Conservation (phyloP, 2,113 vertebrate species). For the Mus musculus region GRCm39 chr3:60188001-60188500, state of each 20-base stretch:
- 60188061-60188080: background rate
- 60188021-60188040: background rate
- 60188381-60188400: background rate
- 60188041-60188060: background rate
- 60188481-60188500: background rate
- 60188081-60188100: background rate
- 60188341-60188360: background rate
- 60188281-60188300: background rate
- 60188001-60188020: background rate
- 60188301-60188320: background rate
- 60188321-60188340: background rate
- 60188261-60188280: background rate
- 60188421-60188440: background rate
- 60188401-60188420: background rate
- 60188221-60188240: background rate
- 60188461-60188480: background rate
- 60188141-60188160: background rate
- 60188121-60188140: background rate
- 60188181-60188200: background rate
- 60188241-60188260: background rate
- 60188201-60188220: background rate
- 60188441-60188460: background rate
- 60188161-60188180: background rate
- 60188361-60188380: slow-evolving; percentile 2
- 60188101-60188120: background rate